phyloP scores from a whole-genome alignment of 1,140 invertebrate genomes.

The Aphaenogaster rudis region DNA sequence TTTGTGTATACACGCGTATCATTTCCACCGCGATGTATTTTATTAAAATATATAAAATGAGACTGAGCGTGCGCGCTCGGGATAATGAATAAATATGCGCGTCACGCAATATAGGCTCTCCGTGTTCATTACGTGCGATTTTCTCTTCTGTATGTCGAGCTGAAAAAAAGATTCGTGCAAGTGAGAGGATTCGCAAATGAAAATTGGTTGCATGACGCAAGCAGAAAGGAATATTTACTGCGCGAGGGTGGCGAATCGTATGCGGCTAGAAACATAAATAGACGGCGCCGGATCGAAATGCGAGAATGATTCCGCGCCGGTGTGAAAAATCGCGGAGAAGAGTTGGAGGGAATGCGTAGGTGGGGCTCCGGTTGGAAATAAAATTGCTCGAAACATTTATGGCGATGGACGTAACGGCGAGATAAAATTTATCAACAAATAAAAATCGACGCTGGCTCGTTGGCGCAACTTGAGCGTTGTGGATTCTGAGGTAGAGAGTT shows the following conservation, averaged over 20 bases:
- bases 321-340: constrained; percentile 60
- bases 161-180: constrained; percentile 35
- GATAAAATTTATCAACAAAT: constrained; percentile 48
- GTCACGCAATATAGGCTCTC: constrained; percentile 14
- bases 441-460: constrained; percentile 31
- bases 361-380: constrained; percentile 1
- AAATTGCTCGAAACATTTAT: constrained; percentile 55
- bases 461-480: background rate
- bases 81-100: constrained; percentile 48
- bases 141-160: constrained; percentile 8
- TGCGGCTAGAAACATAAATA: constrained; percentile 71
- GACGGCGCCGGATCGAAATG: constrained; percentile 64
- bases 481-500: background rate
- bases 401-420: constrained; percentile 29
- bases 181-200: constrained; percentile 42
- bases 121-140: constrained; percentile 33
- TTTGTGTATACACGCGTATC: background rate
- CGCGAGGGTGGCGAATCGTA: constrained; percentile 45
- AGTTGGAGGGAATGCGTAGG: background rate
- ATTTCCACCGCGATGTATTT: constrained; percentile 26
- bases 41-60: constrained; percentile 40
- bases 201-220: constrained; percentile 67
- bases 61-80: background rate
- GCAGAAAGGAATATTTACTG: constrained; percentile 69
- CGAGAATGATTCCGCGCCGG: constrained; percentile 60